phyloP scores from a whole-genome alignment of 2,888 invertebrate genomes.

The Griposia aprilina region DNA sequence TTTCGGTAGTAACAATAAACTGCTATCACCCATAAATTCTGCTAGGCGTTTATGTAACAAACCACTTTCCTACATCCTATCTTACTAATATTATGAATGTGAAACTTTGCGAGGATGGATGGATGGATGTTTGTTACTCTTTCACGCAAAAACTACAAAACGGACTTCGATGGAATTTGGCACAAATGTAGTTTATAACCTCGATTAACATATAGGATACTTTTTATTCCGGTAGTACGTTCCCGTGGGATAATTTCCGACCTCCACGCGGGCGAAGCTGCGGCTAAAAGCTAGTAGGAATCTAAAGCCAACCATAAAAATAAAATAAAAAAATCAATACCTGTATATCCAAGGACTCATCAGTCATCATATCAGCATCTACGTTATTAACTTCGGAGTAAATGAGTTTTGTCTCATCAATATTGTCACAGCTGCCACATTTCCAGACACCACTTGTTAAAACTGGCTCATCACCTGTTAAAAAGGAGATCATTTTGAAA shows the following conservation, averaged over 20 bases:
- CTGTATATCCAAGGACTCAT: constrained; percentile 69
- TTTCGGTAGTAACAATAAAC: background rate
- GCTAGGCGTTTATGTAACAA: background rate
- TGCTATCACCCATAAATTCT: background rate
- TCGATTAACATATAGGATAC: too few species aligned
- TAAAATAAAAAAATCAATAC: constrained; percentile 47
- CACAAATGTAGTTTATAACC: too few species aligned
- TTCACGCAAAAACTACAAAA: too few species aligned
- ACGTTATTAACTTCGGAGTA: constrained; percentile 72
- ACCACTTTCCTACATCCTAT: too few species aligned
- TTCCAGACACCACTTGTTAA: constrained; percentile 75
- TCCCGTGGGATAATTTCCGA: too few species aligned
- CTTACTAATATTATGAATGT: too few species aligned
- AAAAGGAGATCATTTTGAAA: background rate
- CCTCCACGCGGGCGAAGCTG: too few species aligned
- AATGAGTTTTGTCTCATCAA: constrained; percentile 69
- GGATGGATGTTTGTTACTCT: too few species aligned
- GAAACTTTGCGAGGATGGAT: too few species aligned
- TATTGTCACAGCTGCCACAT: constrained; percentile 73
- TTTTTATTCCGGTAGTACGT: too few species aligned
- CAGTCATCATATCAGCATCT: constrained; percentile 63
- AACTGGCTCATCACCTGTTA: constrained; percentile 65
- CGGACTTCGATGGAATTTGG: too few species aligned
- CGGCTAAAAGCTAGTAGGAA: too few species aligned
- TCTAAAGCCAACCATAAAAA: background rate